Evolutionary conservation across 2,888 invertebrate species (phyloP), one percentile per base, ranked within the genome.

Genomic region (Eristalis pertinax): DNA sequence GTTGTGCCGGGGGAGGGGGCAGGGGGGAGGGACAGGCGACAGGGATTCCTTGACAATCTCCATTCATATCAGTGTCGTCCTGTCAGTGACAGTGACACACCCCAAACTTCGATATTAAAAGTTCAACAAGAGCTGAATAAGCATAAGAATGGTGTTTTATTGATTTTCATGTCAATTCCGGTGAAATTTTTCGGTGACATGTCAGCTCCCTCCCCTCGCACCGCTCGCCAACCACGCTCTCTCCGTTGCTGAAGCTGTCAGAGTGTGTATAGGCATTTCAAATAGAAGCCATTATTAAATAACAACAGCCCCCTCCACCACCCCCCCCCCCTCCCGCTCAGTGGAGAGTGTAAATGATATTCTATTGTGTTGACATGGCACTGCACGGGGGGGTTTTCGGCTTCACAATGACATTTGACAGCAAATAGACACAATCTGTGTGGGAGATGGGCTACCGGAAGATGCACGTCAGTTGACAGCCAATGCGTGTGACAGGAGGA

Each of bases 101-200:
- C 56, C 60, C 58, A 22, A 19, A 26, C n/a, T 24, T 43, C 15
- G 4, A 8, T 29, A 56, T 43, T 58, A 26, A 60, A 60, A 26
- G 70, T 74, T 41, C 50, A 43, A 78, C 67, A 50, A 69, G 70
- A 77, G 58, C 64, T 72, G 81, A 76, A 77, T 77, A 64, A 77
- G 76, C 80, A 76, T 41, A 64, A 38, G 32, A 73, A 70, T 50
- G 62, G 74, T 62, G 64, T 64, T 68, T 85, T 86, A 78, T 83
- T 86, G 86, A 86, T 86, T 86, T 83, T 83, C 50, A 70, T 86
- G 83, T 83, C 86, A 86, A 86, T 83, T 80, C 70, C 62, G 13
- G 69, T 63, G 63, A 68, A 50, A 32, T 76, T 75, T 74, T 67
- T 67, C 41, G 58, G 64, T 13, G 24, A 7, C n/a, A 15, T 10